Evolutionary conservation across 2,888 invertebrate species (phyloP), one percentile per base, ranked within the genome.

Genomic region (Drosophila maculinotata): DNA sequence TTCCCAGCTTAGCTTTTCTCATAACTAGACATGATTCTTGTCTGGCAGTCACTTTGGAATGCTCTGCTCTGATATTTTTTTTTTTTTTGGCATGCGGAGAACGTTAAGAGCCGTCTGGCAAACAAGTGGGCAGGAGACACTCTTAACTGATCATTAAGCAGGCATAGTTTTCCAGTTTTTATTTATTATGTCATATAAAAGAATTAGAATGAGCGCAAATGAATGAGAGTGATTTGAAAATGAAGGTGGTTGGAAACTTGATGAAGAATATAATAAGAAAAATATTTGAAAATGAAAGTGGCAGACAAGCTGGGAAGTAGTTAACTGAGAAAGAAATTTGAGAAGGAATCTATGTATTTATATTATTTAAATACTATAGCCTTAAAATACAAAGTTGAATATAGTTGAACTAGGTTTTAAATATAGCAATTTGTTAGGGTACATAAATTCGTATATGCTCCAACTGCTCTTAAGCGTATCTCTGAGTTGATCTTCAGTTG

Each of bases 11-110:
- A 26, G 45, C 47, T 57, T 58, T 56, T 42, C 63, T 65, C 76
- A 79, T 74, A 69, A 67, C 64, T 59, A 52, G 64, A 62, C 67
- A 57, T 36, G 69, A 63, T 44, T 42, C 56, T 49, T 44, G 56
- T 69, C 48, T 58, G 63, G 44, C 67, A 65, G 79, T 69, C 60
- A 63, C 60, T 54, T 59, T 48, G 63, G 49, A 41, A 59, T 70
- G 64, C 58, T 35, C 51, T 47, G 54, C 70, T 42, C 45, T 70
- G 54, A 47, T 51, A 20, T 20, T n/a, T n/a, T n/a, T n/a, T n/a
- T n/a, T n/a, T n/a, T 54, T 30, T 54, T 41, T 35, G 57, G 64
- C 58, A 63, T 69, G 58, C 58, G 31, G 48, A 39, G 35, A 44
- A 38, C 48, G 26, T 63, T 25, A 36, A 53, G 44, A 33, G 57